These are phyloP conservation scores for Aythya fuligula DNA, from an alignment of 2,797 vertebrate genomes.

Conservation along the genomic window DNA sequence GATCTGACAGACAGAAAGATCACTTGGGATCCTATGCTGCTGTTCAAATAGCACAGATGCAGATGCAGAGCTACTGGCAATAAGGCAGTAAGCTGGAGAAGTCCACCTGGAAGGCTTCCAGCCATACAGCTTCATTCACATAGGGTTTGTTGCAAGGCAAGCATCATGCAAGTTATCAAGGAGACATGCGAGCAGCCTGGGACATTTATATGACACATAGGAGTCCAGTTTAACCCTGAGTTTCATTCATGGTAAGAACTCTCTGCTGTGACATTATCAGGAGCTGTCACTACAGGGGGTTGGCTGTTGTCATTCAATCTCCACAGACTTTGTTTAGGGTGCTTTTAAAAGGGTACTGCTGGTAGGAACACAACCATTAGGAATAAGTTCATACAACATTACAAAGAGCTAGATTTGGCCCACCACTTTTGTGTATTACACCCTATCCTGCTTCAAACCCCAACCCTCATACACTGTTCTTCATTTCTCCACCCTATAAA, in stretches of 20 bases:
- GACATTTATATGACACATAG: accelerated
- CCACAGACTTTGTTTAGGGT: neutral
- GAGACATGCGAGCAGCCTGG: neutral
- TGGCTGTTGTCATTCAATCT: neutral
- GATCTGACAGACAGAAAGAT: neutral
- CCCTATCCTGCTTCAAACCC: neutral
- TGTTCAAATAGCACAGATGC: neutral
- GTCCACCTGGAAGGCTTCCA: neutral
- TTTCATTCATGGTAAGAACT: accelerated
- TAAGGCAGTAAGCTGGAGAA: neutral
- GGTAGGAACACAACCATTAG: neutral
- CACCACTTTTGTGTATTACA: neutral
- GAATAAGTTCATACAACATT: neutral
- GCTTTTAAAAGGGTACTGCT: neutral
- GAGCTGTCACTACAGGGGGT: neutral
- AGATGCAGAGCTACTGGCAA: neutral
- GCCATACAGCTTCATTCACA: neutral
- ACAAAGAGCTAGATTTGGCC: neutral
- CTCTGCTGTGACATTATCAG: neutral
- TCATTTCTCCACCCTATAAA: neutral
- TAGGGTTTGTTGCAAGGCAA: neutral
- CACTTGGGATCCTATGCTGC: neutral
- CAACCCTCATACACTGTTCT: neutral
- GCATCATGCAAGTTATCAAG: neutral
- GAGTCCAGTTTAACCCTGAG: neutral